These are phyloP conservation scores for Eudasyphora cyanicolor DNA, from an alignment of 2,888 invertebrate genomes.

Conservation along the genomic window DNA sequence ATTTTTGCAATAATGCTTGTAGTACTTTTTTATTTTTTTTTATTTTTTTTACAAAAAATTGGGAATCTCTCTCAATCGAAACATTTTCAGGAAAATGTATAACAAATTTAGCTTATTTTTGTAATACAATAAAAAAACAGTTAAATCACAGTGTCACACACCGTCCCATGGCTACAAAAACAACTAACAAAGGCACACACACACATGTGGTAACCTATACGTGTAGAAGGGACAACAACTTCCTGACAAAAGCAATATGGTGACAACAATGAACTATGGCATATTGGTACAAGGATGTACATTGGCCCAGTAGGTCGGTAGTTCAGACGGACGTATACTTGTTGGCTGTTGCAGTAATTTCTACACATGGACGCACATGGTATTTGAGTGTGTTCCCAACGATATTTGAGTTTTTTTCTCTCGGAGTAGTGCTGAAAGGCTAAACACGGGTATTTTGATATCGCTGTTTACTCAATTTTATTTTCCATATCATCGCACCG, in stretches of 20 bases:
- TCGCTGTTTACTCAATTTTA: slow-evolving; percentile 19
- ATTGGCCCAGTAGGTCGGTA: background rate
- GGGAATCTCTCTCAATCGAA: too few species aligned
- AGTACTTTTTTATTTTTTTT: too few species aligned
- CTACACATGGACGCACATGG: background rate
- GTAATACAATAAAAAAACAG: too few species aligned
- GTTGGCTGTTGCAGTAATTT: background rate
- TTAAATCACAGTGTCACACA: background rate
- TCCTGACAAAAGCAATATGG: slow-evolving; percentile 37
- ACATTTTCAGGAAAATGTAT: too few species aligned
- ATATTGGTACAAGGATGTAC: background rate
- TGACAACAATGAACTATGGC: slow-evolving; percentile 38
- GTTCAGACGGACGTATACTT: background rate
- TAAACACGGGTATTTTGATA: background rate
- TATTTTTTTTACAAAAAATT: too few species aligned
- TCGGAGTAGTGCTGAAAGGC: background rate
- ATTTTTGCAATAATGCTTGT: too few species aligned
- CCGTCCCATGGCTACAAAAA: background rate
- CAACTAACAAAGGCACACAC: background rate
- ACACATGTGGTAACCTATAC: background rate
- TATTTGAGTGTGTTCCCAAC: background rate
- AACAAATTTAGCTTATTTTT: too few species aligned
- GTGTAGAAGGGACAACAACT: background rate
- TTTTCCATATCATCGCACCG: slow-evolving; percentile 26
- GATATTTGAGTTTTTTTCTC: background rate